These are phyloP conservation scores for Neotoxoptera formosana DNA, from an alignment of 1,140 invertebrate genomes.

Conservation along the genomic window DNA sequence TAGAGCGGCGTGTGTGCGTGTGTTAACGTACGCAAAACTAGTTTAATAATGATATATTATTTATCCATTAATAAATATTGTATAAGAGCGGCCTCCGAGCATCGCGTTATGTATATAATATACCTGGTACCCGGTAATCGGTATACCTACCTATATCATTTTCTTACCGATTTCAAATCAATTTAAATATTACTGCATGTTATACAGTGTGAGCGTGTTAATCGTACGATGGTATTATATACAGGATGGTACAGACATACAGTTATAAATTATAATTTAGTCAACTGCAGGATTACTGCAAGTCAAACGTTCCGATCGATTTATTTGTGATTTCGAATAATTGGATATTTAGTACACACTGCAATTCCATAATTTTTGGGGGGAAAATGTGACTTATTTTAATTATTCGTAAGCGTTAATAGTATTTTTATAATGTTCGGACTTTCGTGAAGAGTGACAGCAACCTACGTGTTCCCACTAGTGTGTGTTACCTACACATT, in stretches of 20 bases:
- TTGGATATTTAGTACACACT: too few species aligned
- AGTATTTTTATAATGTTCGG: neutral
- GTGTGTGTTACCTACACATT: neutral
- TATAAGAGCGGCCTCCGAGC: neutral
- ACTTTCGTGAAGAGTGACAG: neutral
- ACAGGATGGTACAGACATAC: neutral
- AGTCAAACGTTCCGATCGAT: neutral
- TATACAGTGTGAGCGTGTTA: neutral
- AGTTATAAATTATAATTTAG: too few species aligned
- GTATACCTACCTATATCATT: neutral
- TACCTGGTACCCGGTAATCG: neutral
- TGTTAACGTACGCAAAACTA: slow-evolving; percentile 11
- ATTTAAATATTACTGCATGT: neutral
- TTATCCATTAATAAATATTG: neutral
- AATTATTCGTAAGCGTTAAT: too few species aligned
- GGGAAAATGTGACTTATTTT: too few species aligned
- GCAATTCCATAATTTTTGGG: neutral
- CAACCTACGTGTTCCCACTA: neutral
- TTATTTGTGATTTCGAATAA: neutral
- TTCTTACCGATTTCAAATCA: neutral
- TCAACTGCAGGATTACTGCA: too few species aligned
- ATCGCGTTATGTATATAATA: neutral
- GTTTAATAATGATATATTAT: slow-evolving; percentile 41
- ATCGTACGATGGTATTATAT: neutral
- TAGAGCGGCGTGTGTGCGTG: neutral